Conservation (phyloP, 2,888 invertebrate genomes). For the Xiphydria camelus region DNA sequence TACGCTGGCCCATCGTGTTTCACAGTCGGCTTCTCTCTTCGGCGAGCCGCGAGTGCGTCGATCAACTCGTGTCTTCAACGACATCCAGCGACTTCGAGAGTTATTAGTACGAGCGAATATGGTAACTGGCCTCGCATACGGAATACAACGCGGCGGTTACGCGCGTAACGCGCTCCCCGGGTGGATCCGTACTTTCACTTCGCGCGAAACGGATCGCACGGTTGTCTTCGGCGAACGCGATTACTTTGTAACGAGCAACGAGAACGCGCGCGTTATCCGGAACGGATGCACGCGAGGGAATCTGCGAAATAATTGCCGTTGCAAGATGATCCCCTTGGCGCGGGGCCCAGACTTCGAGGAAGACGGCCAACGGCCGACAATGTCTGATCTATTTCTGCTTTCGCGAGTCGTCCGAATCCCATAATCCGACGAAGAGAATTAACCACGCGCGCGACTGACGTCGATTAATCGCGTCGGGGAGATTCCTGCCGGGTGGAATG, state of each 20-base stretch:
- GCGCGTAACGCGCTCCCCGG: not conserved
- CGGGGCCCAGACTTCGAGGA: too few relatives aligned
- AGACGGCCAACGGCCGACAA: not conserved
- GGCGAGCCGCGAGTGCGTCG: too few relatives aligned
- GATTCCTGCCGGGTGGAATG: too few relatives aligned
- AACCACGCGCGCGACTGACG: not conserved
- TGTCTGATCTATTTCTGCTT: not conserved
- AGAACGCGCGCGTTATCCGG: too few relatives aligned
- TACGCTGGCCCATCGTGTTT: too few relatives aligned
- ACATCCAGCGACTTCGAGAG: too few relatives aligned
- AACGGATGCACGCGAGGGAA: too few relatives aligned
- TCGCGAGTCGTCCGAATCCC: not conserved
- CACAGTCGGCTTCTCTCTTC: too few relatives aligned
- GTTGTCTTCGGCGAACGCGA: not conserved
- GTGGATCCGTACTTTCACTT: not conserved
- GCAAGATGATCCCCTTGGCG: too few relatives aligned
- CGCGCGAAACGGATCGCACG: not conserved
- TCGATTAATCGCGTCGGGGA: not conserved
- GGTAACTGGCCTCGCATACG: not conserved
- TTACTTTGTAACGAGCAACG: too few relatives aligned
- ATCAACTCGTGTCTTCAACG: too few relatives aligned
- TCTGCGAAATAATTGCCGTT: too few relatives aligned
- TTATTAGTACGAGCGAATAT: not conserved
- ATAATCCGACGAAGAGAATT: not conserved
- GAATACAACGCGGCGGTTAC: not conserved